Percentiles rank a stretch among this genome's conserved stretches.
phyloP scores from a whole-genome alignment of 2,113 vertebrate genomes.

The Merops nubicus region DNA sequence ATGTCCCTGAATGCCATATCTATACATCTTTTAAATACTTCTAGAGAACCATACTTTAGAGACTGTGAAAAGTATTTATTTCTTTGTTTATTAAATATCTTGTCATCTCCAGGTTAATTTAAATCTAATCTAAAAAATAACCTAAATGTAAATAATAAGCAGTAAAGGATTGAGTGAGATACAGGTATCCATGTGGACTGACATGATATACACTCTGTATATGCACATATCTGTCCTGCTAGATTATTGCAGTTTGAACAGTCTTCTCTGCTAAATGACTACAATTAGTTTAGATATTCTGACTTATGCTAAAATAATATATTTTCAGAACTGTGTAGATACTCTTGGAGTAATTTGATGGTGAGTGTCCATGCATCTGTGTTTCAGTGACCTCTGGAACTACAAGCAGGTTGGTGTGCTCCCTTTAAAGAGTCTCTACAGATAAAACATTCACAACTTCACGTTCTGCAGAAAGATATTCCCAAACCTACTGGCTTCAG shows the following conservation, averaged over 20 bases:
- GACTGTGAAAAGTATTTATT: background rate
- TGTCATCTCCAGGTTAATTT: background rate
- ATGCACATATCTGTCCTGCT: background rate
- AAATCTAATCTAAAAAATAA: background rate
- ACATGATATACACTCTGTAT: background rate
- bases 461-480: background rate
- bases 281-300: background rate
- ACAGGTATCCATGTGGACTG: background rate
- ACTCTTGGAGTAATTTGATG: background rate
- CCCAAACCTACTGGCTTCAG: background rate
- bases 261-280: background rate
- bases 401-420: background rate
- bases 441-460: background rate
- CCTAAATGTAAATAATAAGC: background rate
- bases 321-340: background rate
- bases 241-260: background rate
- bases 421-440: background rate
- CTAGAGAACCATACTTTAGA: background rate
- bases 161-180: background rate
- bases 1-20: background rate
- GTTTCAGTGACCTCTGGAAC: background rate
- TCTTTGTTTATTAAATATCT: background rate
- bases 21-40: rapidly evolving
- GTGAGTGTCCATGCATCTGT: background rate
- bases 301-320: background rate